Conservation (phyloP, 2,113 vertebrate species). For the Gnathonemus longibarbis region DNA sequence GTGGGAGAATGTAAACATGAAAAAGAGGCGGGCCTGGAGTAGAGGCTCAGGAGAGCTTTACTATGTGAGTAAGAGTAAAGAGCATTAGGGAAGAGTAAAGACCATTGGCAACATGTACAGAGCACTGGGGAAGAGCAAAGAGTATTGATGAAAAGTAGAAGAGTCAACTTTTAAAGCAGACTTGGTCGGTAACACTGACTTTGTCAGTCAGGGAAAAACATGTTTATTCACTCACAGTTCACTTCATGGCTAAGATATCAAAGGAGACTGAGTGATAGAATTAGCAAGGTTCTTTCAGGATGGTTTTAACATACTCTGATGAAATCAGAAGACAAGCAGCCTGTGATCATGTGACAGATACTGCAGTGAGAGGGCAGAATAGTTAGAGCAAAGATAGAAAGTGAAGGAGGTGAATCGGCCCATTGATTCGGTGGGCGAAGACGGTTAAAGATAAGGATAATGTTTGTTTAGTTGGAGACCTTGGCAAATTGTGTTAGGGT, state of each 20-base stretch:
- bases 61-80: background rate
- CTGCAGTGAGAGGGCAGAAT: background rate
- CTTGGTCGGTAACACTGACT: background rate
- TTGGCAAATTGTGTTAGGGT: background rate
- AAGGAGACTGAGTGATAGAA: background rate
- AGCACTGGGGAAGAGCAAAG: background rate
- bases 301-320: background rate
- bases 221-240: background rate
- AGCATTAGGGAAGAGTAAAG: background rate
- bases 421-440: background rate
- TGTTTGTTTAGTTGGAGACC: background rate
- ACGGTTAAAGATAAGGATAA: background rate
- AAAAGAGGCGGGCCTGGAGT: background rate
- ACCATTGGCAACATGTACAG: background rate
- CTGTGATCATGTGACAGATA: background rate
- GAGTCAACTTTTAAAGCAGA: background rate
- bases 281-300: background rate
- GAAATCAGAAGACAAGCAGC: background rate
- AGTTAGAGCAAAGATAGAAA: background rate
- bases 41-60: background rate
- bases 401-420: background rate
- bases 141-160: background rate
- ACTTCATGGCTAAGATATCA: background rate
- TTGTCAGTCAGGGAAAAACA: background rate
- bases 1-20: background rate